Base-by-base conservation (phyloP, 1,140 invertebrate species). In the Drosophila pachea region DNA sequence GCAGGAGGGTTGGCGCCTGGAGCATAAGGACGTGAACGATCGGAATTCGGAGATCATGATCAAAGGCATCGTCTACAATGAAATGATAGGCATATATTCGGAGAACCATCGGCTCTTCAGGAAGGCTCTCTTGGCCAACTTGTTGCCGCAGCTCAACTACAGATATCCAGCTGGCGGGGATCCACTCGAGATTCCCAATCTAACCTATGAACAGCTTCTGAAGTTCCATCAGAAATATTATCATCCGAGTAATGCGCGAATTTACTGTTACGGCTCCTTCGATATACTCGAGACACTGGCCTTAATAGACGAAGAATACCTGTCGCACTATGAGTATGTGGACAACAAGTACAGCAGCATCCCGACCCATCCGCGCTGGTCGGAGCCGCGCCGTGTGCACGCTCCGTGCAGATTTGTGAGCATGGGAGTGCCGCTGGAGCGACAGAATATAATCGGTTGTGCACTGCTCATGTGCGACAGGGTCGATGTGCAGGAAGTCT, bases 31-130 rank as follows among this genome's bases (percentile, higher is more conserved):
- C 81, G 78, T 94, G 8, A 91, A 94, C 12, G 93, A 98, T 84
- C 90, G 91, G 63, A 91, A 91, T 1, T 95, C 95, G 1, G 93
- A 94, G 5, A 92, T 98, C 43, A 91, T 93, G 3, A 94, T 98
- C 56, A 98, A 98, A 91, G 97, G 97, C 6, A 95, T 98, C 6
- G 97, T 98, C 0, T 98, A 96, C 81, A 98, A 99, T 91, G 97
- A 98, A 91, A 98, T 99, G 97, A 99, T 98, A 90, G 97, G 97
- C 4, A 95, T 94, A 0, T 97, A 97, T 90, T 95, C 95, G 6
- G 95, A 97, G 84, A 95, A 96, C 65, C 93, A 94, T 63, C 92
- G 92, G 7, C 89, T 97, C 40, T 96, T 96, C 84, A 91, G 91
- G 11, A 93, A 95, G 84, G 92, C 93, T 62, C 90, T 97, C 4